These are phyloP conservation scores for Burhinus bistriatus DNA, from an alignment of 2,113 vertebrate species.

Conservation along the genomic window DNA sequence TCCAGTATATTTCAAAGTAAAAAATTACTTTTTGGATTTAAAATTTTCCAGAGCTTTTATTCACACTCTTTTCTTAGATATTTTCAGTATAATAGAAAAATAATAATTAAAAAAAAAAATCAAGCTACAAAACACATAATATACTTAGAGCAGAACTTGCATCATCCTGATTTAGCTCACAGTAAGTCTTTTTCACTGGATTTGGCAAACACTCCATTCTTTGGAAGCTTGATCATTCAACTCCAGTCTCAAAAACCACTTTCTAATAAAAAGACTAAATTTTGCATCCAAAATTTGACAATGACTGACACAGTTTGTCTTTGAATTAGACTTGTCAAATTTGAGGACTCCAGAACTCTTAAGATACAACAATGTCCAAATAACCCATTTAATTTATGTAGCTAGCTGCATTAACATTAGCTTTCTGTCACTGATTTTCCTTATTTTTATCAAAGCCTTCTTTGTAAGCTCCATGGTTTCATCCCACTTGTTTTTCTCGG, in stretches of 20 bases:
- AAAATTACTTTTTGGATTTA: neutral
- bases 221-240: neutral
- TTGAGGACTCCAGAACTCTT: neutral
- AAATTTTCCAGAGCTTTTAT: neutral
- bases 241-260: neutral
- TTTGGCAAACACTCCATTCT: neutral
- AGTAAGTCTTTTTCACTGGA: neutral
- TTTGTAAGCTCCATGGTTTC: constrained; percentile 58
- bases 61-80: neutral
- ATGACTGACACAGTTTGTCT: neutral
- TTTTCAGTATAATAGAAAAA: neutral
- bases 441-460: constrained; percentile 58
- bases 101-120: neutral
- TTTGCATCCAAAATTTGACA: neutral
- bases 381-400: neutral
- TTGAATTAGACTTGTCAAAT: neutral
- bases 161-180: neutral
- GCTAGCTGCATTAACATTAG: constrained; percentile 58
- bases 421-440: constrained; percentile 42
- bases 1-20: neutral
- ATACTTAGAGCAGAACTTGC: neutral
- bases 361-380: neutral
- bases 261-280: neutral
- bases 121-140: neutral
- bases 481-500: constrained; percentile 74